Base-by-base conservation (phyloP, 2,113 vertebrate species). In the Laterallus jamaicensis region DNA sequence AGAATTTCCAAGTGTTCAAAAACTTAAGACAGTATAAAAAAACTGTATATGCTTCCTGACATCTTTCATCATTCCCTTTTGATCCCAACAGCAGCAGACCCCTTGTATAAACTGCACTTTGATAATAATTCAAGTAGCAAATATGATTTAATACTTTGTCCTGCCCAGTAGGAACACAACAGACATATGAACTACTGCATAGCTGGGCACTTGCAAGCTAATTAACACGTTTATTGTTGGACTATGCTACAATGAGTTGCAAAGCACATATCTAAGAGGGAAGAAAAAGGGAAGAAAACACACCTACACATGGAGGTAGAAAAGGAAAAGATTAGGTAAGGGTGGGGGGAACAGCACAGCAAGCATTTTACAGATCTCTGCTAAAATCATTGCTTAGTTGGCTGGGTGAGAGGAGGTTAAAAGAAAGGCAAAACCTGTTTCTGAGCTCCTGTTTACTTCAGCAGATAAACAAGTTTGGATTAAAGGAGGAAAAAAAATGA, bases 381-480 rank as follows among this genome's bases (percentile, higher is more conserved):
- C 71, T 91, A 81, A 94, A 94, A 96, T 95, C 90, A 77, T 55
- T 84, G 81, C 83, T 96, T 91, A 84, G 68, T 9, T 83, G 90
- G 67, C 89, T 94, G 81, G 40, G 40, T 69, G 75, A 91, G 92
- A 73, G 75, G 28, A 94, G 88, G 86, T 92, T 95, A 96, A 93
- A 87, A 92, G 83, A 91, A 96, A 95, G 90, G 92, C 22, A 95
- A 96, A 97, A 83, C 50, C 81, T 78, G 63, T 79, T 93, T 92
- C 68, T 91, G 77, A 91, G 93, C 70, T 92, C 75, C 79, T 85
- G 77, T 95, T 96, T 96, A 96, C 87, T 95, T 92, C 96, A 97
- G 95, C 74, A 94, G 79, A 97, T 96, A 96, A 96, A 96, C 95
- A 97, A 81, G 47, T 95, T 89, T 85, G 93, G 90, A 87, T 89